Evolutionary conservation across 2,888 invertebrate species (phyloP), one percentile per base, ranked within the genome.

Genomic region (Drosophila cyrtoloma): DNA sequence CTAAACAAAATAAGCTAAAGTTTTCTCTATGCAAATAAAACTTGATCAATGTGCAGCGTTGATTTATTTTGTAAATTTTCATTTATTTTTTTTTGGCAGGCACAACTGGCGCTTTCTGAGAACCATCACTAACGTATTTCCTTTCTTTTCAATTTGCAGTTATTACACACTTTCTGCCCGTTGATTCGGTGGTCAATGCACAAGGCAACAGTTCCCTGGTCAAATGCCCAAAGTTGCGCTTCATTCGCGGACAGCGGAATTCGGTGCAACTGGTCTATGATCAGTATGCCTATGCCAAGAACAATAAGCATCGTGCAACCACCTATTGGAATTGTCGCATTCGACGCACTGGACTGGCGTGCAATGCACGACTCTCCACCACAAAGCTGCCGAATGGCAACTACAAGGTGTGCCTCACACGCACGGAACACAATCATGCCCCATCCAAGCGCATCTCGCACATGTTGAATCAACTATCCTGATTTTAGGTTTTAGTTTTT

Each of bases 271-370:
- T 94, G 28, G 84, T 92, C 42, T 92, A 89, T 56, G 84, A 89
- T 39, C 91, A 92, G n/a, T 93, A 90, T 74, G 91, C 92, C 5
- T 94, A 92, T 77, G 92, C 93, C 0, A 93, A 91, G 77, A 93
- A 93, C 65, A 93, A 92, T 69, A 75, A 81, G 3, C 86, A 91
- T 47, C 92, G 91, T 5, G 69, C 83, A 3, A 92, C 92, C 2
- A 92, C 87, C 2, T 94, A 94, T 68, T 94, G 93, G 94, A 93
- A 92, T 74, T 94, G 94, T 61, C 92, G 93, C 4, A 89, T 83
- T 62, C 89, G 93, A 0, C 91, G 92, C 44, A 65, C 63, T 4
- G 92, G 93, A 3, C 77, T 74, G 14, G 84, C 92, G 0, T 93
- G 93, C 70, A 88, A 87, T 32, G 93, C 93, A 0, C 83, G 93